Percentiles rank a stretch among this genome's conserved stretches.
Conservation (phyloP, 2,113 vertebrate genomes). For the Scomber scombrus region DNA sequence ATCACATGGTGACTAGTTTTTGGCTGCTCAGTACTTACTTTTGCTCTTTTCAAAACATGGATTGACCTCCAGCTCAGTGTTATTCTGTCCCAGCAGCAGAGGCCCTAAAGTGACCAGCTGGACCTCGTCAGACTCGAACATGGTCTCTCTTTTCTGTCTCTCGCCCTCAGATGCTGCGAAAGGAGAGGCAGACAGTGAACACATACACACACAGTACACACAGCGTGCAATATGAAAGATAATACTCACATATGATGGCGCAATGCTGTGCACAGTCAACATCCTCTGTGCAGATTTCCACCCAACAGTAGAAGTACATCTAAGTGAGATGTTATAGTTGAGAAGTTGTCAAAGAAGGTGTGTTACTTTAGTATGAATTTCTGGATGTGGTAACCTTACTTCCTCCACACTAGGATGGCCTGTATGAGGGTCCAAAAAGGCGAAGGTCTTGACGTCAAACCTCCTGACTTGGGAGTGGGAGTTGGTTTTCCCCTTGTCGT, state of each 20-base stretch:
- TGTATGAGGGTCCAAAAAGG: slow-evolving; percentile 76
- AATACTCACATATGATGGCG: slow-evolving; percentile 68
- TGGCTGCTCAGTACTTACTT: slow-evolving; percentile 22
- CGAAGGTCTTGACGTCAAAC: slow-evolving; percentile 81
- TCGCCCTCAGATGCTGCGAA: slow-evolving; percentile 62
- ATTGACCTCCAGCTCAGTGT: slow-evolving; percentile 9
- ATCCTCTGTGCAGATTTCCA: slow-evolving; percentile 76
- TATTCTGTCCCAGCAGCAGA: slow-evolving; percentile 55
- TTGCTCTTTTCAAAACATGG: slow-evolving; percentile 10
- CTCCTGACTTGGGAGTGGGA: slow-evolving; percentile 73
- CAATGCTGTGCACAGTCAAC: slow-evolving; percentile 70
- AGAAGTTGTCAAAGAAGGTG: background rate
- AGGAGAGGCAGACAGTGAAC: background rate
- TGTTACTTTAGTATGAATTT: background rate
- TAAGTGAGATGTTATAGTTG: slow-evolving; percentile 24
- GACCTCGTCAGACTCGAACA: slow-evolving; percentile 2
- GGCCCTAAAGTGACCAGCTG: slow-evolving; percentile 75
- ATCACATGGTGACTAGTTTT: background rate
- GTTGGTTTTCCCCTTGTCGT: slow-evolving; percentile 42
- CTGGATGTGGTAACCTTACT: slow-evolving; percentile 29
- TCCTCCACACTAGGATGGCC: slow-evolving; percentile 73
- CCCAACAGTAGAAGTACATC: slow-evolving; percentile 84
- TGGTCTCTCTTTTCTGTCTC: slow-evolving; percentile 56
- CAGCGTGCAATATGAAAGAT: background rate
- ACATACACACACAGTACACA: background rate